Conservation (phyloP, 2,113 vertebrate genomes). For the Bujurquina vittata region DNA sequence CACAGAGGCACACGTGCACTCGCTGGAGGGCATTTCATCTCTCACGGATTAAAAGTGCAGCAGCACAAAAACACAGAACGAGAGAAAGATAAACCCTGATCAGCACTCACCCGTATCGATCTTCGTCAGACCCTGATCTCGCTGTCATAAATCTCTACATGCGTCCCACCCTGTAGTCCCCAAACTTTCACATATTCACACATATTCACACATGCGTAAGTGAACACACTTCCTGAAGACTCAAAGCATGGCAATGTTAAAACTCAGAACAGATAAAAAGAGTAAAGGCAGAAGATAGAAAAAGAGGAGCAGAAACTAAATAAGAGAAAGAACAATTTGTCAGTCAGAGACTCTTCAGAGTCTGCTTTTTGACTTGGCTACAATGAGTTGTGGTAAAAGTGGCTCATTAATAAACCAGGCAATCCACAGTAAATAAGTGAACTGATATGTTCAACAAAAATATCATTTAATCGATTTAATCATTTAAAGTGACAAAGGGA, state of each 20-base stretch:
- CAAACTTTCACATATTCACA: conserved; percentile 26
- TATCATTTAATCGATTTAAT: not conserved
- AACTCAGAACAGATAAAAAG: conserved; percentile 35
- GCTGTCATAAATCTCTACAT: conserved; percentile 63
- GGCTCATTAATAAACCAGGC: not conserved
- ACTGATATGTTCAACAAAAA: too few relatives aligned
- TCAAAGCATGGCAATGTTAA: conserved; percentile 50
- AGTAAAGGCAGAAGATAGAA: not conserved
- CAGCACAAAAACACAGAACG: conserved; percentile 28
- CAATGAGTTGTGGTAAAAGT: not conserved
- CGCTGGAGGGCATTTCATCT: conserved; percentile 65
- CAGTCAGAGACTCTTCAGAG: not conserved
- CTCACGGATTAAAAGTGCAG: conserved; percentile 57
- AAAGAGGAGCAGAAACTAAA: not conserved
- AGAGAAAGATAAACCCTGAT: conserved; percentile 52
- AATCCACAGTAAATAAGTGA: not conserved
- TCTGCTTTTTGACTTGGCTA: not conserved
- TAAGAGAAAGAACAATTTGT: not conserved
- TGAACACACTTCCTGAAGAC: conserved; percentile 45
- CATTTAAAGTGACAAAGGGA: not conserved
- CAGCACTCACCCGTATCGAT: conserved; percentile 61
- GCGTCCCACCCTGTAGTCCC: conserved; percentile 47
- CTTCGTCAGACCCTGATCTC: conserved; percentile 59
- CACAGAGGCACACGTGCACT: conserved; percentile 50
- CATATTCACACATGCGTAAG: not conserved